These are phyloP conservation scores for Laothoe populi DNA, from an alignment of 2,888 invertebrate species.

Conservation along the genomic window DNA sequence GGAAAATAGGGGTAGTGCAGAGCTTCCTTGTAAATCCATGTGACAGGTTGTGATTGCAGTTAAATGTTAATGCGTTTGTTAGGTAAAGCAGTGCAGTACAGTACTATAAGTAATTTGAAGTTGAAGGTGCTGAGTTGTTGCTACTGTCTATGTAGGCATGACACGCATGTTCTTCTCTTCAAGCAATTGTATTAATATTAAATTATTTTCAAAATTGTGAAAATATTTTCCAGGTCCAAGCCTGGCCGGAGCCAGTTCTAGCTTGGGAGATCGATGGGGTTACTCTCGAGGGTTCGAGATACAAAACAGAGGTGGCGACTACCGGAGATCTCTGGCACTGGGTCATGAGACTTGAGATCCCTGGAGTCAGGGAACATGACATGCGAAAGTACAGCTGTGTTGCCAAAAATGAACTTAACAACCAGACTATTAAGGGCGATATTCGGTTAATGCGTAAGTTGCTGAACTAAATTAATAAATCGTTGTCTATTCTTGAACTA, in stretches of 20 bases:
- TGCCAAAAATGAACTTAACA: conserved; percentile 92
- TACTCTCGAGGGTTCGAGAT: conserved; percentile 86
- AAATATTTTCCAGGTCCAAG: conserved; percentile 87
- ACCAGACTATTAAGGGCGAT: conserved; percentile 90
- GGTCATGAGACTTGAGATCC: conserved; percentile 91
- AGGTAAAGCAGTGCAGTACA: no score
- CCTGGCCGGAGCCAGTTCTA: conserved; percentile 93
- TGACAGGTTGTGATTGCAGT: no score
- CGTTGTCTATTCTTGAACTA: no score
- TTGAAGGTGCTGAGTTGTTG: no score
- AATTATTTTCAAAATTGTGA: no score
- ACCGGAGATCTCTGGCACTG: conserved; percentile 85
- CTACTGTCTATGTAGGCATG: no score
- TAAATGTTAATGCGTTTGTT: no score
- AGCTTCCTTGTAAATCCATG: no score
- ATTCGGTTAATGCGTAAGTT: conserved; percentile 68
- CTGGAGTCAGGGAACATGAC: conserved; percentile 87
- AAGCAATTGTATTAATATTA: no score
- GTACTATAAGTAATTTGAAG: no score
- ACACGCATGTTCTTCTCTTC: no score
- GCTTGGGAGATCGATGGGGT: conserved; percentile 94
- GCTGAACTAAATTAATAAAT: neutral
- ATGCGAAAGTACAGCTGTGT: conserved; percentile 92
- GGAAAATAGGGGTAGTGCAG: no score
- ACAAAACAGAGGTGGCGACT: conserved; percentile 63